A percentile compares a stretch with the other conserved stretches of the same genome.
These are phyloP conservation scores for Anguilla megastoma DNA, from an alignment of 2,797 vertebrate genomes.

Conservation along the genomic window DNA sequence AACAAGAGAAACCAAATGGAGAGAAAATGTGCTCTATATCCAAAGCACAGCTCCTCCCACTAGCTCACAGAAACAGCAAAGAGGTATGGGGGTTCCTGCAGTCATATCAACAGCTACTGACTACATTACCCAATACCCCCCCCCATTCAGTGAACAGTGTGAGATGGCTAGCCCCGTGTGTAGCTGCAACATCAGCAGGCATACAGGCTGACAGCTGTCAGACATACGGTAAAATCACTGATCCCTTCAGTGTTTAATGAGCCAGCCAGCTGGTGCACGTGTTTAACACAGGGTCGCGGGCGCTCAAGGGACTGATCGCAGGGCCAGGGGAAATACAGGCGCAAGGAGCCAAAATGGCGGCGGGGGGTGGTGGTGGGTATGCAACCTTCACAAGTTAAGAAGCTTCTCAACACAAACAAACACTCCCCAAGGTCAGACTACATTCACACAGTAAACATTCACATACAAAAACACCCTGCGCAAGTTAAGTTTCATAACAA, in stretches of 20 bases:
- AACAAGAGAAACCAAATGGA: not conserved
- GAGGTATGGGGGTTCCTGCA: not conserved
- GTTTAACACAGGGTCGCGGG: not conserved
- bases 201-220: not conserved
- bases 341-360: not conserved
- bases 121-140: not conserved
- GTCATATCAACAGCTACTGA: not conserved
- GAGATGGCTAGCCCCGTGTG: not conserved
- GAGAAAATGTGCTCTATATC: not conserved
- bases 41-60: not conserved
- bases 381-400: slow-evolving; percentile 56
- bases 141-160: not conserved
- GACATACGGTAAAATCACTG: slow-evolving; percentile 3
- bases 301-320: not conserved
- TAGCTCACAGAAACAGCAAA: not conserved
- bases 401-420: not conserved
- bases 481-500: not conserved
- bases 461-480: not conserved
- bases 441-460: not conserved
- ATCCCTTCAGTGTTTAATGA: not conserved
- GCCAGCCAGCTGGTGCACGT: slow-evolving; percentile 9
- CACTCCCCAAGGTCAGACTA: not conserved
- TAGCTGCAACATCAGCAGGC: not conserved
- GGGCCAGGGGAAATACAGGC: not conserved
- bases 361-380: slow-evolving; percentile 2